Base-by-base conservation (phyloP, 2,797 vertebrate genomes). In the Pagetopsis macropterus region DNA sequence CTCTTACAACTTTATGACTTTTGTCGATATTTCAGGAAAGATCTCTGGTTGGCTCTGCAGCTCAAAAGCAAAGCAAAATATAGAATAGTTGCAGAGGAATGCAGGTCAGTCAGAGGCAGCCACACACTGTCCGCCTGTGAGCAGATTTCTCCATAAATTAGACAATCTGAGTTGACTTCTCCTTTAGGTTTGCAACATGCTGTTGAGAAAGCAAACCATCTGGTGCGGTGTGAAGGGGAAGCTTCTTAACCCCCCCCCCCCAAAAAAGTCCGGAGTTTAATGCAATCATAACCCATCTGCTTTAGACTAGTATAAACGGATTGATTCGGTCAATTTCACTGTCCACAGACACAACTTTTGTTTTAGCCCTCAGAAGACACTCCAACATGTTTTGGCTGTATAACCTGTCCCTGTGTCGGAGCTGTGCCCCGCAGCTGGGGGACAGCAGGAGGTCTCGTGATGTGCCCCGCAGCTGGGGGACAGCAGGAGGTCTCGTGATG, bases 121-220 rank as follows among this genome's bases (percentile, higher is more conserved):
- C 13, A 16, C 37, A 9, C 27, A 4, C 31, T 66, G 31, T 49
- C 19, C 48, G 41, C 75, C 52, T 75, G 44, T 65, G 44, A 12
- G 5, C 13, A 49, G 48, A 78, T 81, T 78, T 84, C 79, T 70
- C 31, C 73, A 80, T 4, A 5, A 15, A 19, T 88, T 65, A 19
- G 41, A 74, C 82, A 84, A 86, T 83, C 71, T 46, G 56, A 70
- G 50, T 70, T 65, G 5, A 84, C 79, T 89, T 90, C 87, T 81
- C n/a, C 65, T 61, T 3, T 9, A 1, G 3, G 16, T 64, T 82
- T 81, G 59, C 74, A 68, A 76, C 52, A 82, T 33, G 1, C 46
- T 65, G 21, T 68, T 63, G 51, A 75, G 72, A 84, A 76, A 79
- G 40, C 41, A 72, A 49, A n/a, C 19, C 51, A 49, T 58, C 23